Evolutionary conservation across 23 tunicate species (phyloP), one percentile per base, ranked within the genome.

Genomic region (Trididemnum clinides): DNA sequence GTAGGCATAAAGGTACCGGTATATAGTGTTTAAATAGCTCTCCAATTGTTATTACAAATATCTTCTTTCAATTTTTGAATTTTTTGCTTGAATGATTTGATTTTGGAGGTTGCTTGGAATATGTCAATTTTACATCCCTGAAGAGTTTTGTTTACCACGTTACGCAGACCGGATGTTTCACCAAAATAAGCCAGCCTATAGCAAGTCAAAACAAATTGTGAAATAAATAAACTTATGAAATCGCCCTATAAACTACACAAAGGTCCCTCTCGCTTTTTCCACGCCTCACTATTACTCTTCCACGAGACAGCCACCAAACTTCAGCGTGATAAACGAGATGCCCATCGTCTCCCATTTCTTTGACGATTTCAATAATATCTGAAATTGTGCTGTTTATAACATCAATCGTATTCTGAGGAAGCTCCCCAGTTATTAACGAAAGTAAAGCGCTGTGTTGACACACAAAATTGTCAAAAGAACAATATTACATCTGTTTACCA

Each of bases 301-400:
- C 86, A 28, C 82, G 64, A 76, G 64, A 76, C 19, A 76, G 64
- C 86, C 86, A 82, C 80, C 86, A 71, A 19, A 71, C 86, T 82
- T 71, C 86, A 23, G 86, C 71, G 83, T 82, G 86, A 37, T 70
- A 70, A 70, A 32, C 77, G 30, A 70, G 77, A 82, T 28, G 79
- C 86, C 33, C 86, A 66, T 35, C 57, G 34, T 35, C 54, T 70
- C 86, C 86, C 86, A 82, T 66, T 71, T 82, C 84, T 66, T 34
- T 82, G 86, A 70, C 83, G 71, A 70, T 78, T 82, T 82, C 86
- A 82, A n/a, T n/a, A n/a, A n/a, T n/a, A n/a, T n/a, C n/a, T n/a
- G n/a, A n/a, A n/a, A n/a, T n/a, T n/a, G n/a, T n/a, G n/a, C n/a
- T n/a, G n/a, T n/a, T n/a, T n/a, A n/a, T n/a, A n/a, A n/a, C n/a